Evolutionary conservation across 2,797 vertebrate species (phyloP).

Genomic region (Hozukius guyotensis): DNA sequence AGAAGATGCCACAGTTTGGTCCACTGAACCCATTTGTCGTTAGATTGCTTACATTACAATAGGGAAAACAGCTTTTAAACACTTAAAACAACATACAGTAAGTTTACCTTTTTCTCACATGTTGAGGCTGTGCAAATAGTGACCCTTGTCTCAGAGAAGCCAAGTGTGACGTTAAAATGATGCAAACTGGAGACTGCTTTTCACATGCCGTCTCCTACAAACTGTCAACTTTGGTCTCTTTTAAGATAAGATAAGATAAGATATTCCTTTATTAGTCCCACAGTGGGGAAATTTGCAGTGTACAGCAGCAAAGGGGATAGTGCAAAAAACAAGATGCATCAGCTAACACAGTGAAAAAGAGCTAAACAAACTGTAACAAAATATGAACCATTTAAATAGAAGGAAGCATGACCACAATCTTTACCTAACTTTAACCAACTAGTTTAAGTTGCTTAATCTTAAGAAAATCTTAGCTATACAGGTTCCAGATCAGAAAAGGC

Average conservation of each 20-base stretch:
- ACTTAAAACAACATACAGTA: neutral
- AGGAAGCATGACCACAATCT: neutral
- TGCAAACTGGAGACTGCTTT: neutral
- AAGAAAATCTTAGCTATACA: neutral
- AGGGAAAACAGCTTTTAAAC: neutral
- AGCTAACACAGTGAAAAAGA: no score
- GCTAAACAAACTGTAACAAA: no score
- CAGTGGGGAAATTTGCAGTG: no score
- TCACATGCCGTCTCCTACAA: neutral
- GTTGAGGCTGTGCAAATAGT: neutral
- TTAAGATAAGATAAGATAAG: neutral
- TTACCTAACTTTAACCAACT: neutral
- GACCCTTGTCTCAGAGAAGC: neutral
- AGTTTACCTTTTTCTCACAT: neutral
- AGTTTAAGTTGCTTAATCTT: neutral
- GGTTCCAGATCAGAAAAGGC: neutral
- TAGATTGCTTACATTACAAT: neutral
- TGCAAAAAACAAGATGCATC: no score
- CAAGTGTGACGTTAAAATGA: neutral
- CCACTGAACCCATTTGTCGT: neutral
- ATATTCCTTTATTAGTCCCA: no score
- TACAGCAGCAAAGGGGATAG: no score
- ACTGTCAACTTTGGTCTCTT: neutral
- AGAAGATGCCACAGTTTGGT: neutral
- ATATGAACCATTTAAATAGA: no score